Percentiles rank a stretch among this genome's conserved stretches.
These are phyloP conservation scores for Tenebrio molitor DNA, from an alignment of 1,140 invertebrate genomes.

Conservation along the genomic window DNA sequence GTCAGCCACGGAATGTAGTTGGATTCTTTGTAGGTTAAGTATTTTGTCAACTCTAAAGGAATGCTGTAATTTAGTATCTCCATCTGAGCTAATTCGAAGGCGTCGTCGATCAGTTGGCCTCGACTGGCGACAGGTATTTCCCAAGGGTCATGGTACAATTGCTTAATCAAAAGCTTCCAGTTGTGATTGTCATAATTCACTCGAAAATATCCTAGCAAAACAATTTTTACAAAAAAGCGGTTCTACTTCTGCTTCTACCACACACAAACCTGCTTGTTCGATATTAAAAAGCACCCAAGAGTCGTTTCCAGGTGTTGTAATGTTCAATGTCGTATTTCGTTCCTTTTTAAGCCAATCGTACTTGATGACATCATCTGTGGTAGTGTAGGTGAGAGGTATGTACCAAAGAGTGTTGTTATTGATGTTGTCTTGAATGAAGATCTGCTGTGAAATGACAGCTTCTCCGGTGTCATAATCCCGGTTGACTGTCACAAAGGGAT, in stretches of 20 bases:
- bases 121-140: constrained; percentile 77
- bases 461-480: constrained; percentile 68
- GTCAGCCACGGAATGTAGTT: constrained; percentile 62
- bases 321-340: constrained; percentile 54
- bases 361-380: constrained; percentile 56
- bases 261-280: constrained; percentile 67
- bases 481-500: constrained; percentile 75
- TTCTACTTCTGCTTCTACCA: constrained; percentile 56
- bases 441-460: constrained; percentile 68
- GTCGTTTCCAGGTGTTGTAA: constrained; percentile 44
- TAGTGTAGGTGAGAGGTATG: constrained; percentile 71
- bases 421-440: constrained; percentile 43
- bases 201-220: constrained; percentile 73
- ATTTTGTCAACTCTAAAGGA: constrained; percentile 74
- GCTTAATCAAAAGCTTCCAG: constrained; percentile 71
- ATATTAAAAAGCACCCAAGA: constrained; percentile 72
- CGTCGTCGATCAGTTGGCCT: constrained; percentile 75
- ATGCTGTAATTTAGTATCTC: constrained; percentile 72
- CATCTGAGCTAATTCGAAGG: constrained; percentile 69
- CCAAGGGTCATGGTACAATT: constrained; percentile 66
- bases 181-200: constrained; percentile 76
- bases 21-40: constrained; percentile 68
- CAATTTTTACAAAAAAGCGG: constrained; percentile 66
- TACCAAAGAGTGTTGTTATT: constrained; percentile 66
- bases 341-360: constrained; percentile 64